Evolutionary conservation across 1,140 invertebrate species (phyloP).

Genomic region (Apocrypta bakeri): DNA sequence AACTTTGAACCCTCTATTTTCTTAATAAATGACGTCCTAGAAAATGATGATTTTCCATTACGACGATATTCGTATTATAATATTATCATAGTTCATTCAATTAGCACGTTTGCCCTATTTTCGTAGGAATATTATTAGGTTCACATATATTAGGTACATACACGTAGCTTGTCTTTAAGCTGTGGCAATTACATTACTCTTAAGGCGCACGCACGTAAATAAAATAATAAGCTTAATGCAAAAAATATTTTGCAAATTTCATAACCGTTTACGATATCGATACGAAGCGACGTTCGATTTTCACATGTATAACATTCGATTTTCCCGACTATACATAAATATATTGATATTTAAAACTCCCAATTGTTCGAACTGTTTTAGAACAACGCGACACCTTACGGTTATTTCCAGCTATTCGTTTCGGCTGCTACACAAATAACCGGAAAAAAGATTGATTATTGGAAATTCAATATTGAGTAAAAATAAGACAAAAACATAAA

Average conservation of each 20-base stretch:
- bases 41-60: slow-evolving; percentile 30
- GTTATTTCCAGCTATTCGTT: background rate
- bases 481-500: background rate
- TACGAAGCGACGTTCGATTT: background rate
- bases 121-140: slow-evolving; percentile 45
- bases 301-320: too few relatives aligned
- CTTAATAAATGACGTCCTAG: background rate
- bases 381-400: too few relatives aligned
- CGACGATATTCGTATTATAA: slow-evolving; percentile 34
- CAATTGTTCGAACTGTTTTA: background rate
- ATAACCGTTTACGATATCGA: background rate
- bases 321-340: too few relatives aligned
- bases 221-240: slow-evolving; percentile 11
- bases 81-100: slow-evolving; percentile 39
- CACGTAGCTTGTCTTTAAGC: slow-evolving; percentile 45
- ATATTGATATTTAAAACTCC: background rate
- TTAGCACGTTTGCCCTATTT: slow-evolving; percentile 39
- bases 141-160: too few relatives aligned
- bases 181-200: slow-evolving; percentile 34
- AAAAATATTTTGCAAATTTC: background rate
- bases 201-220: background rate
- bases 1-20: background rate
- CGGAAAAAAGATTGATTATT: slow-evolving; percentile 19
- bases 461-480: slow-evolving; percentile 12
- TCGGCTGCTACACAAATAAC: background rate